Base-by-base conservation (phyloP, 2,113 vertebrate species). In the Cyprinodon brontotheroides region DNA sequence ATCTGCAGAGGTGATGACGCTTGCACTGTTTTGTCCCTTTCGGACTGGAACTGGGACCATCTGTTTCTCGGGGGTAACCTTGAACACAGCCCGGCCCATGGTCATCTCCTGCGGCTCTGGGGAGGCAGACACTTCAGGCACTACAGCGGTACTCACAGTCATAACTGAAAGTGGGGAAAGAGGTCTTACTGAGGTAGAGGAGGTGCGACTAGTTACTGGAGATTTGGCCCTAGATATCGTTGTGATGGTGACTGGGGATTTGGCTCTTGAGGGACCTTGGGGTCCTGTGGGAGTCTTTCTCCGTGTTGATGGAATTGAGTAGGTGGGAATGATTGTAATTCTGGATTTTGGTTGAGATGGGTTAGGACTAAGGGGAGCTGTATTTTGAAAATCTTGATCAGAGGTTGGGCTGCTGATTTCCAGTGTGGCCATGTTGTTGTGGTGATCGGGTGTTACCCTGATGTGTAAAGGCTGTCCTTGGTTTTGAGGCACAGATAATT, bases 11-110 rank as follows among this genome's bases (percentile, higher is more conserved):
- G 97, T 98, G 70, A 98, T 96, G 61, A 96, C 96, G 77, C 95
- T 97, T 20, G 95, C 89, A 0, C 95, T 98, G 81, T 94, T 84
- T 20, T 94, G 96, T 83, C 96, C 96, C 81, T 97, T 98, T 74
- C 96, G 93, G 77, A 95, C 82, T 1, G 95, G 91, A 41, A 94
- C 89, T 0, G 96, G 95, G 4, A 96, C 97, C 37, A 96, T 95
- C 87, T 97, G 97, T 84, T 99, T 99, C 79, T 99, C 98, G 0
- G 98, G 97, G 1, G 97, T 98, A 61, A 99, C 96, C 90, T 96
- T 97, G 85, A 98, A 98, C 64, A 99, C 94, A 15, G 98, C 97
- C 77, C 97, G 94, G 53, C 97, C 98, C 94, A 96, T 90, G 50
- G 96, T 96, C 94, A 95, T 94, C 69, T 98, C 97, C 80, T 96